Conservation (phyloP, 2,797 vertebrate genomes). For the Coccyzus lansbergi region DNA sequence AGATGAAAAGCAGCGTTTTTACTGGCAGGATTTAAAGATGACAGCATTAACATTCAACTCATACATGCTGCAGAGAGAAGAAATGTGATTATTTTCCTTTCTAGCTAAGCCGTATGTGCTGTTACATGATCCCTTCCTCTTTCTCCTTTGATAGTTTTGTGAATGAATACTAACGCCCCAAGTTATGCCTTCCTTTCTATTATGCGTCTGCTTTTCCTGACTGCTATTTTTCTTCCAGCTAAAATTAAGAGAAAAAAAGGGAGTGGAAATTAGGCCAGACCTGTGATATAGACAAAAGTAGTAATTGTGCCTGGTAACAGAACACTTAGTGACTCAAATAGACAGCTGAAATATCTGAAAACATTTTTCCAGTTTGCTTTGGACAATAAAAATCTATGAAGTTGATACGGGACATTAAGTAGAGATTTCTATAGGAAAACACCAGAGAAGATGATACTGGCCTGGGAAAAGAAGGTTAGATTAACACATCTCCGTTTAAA, state of each 20-base stretch:
- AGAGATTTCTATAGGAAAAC: constrained; percentile 16
- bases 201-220: constrained; percentile 14
- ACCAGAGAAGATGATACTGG: neutral
- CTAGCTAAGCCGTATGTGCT: constrained; percentile 7
- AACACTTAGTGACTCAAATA: constrained; percentile 6
- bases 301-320: neutral
- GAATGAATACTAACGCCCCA: constrained; percentile 8
- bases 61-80: constrained; percentile 21
- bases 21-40: constrained; percentile 30
- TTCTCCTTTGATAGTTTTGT: neutral
- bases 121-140: constrained; percentile 23
- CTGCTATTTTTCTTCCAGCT: constrained; percentile 35
- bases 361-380: constrained; percentile 27
- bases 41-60: constrained; percentile 49
- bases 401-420: neutral
- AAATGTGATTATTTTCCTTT: constrained; percentile 25
- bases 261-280: neutral
- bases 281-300: constrained; percentile 12
- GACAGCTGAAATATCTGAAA: neutral
- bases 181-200: constrained; percentile 2
- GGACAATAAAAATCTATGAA: constrained; percentile 18
- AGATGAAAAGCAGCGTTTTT: constrained; percentile 59
- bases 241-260: neutral
- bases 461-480: constrained; percentile 43
- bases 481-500: neutral